Base-by-base conservation (phyloP, 1,140 invertebrate genomes). In the Musca vetustissima region DNA sequence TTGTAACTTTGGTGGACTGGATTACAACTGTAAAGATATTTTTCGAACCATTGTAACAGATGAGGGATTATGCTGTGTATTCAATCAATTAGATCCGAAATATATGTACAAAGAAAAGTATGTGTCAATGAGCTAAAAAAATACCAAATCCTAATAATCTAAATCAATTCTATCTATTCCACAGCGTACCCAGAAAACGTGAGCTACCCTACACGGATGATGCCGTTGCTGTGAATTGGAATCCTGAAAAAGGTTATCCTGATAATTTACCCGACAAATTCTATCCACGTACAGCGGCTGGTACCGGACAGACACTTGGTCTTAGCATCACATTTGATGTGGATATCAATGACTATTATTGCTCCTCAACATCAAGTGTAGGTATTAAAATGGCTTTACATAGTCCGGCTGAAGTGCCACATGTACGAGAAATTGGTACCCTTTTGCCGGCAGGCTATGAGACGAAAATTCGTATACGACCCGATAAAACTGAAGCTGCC, bases 51-150 rank as follows among this genome's bases (percentile, higher is more conserved):
- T 90, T 25, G 83, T 93, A 50, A 93, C 92, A 0, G 92, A 94
- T 69, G 92, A 93, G 78, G 92, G 92, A 1, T 85, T 93, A 0
- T 94, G 92, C 76, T 94, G 92, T 80, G 89, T 90, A 4, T 93
- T 94, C 72, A 94, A 94, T 77, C 87, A 88, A 67, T 85, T 93
- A 1, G 87, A 90, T 59, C 83, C 86, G 9, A 84, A 89, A 52
- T 87, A 85, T 57, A 87, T 92, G 81, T 90, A 90, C 73, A 83
- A 78, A 52, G 71, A 71, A 49, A 72, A 71, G 73, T 77, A 64
- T 8, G 70, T 66, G 28, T 47, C 15, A 43, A 19, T 7, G 25
- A 0, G 21, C 11, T 28, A 28, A 61, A 19, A n/a, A 0, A 28
- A 17, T 32, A 32, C 15, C 2, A 55, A 55, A 67, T 21, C 19